Percentiles rank a stretch among this genome's conserved stretches.
These are phyloP conservation scores for Prionailurus bengalensis DNA, from an alignment of 2,113 vertebrate genomes.

Conservation along the genomic window DNA sequence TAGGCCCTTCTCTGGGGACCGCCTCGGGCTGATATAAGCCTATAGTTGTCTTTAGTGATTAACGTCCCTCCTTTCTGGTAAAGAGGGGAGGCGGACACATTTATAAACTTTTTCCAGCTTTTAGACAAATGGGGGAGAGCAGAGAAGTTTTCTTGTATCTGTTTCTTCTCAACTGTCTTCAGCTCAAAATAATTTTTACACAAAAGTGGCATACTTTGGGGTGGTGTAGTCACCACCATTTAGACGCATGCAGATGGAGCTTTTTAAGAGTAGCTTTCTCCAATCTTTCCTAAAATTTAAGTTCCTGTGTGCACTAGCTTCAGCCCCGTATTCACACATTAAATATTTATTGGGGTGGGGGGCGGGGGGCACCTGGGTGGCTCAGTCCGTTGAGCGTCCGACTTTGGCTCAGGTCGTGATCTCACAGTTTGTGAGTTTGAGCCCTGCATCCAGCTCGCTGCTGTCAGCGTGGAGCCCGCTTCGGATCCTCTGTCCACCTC, in stretches of 20 bases:
- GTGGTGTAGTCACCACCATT: background rate
- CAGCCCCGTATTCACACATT: background rate
- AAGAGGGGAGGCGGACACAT: background rate
- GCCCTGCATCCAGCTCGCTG: no score
- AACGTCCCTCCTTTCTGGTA: background rate
- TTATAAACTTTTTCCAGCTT: background rate
- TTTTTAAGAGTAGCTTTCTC: background rate
- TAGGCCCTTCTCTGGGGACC: background rate
- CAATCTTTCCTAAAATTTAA: background rate
- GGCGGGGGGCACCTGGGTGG: no score
- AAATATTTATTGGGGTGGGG: background rate
- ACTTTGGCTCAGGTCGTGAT: no score
- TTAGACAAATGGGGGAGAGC: background rate
- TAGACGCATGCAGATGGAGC: background rate
- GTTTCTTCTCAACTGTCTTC: background rate
- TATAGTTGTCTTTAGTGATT: background rate
- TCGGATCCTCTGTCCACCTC: no score
- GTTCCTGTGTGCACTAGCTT: background rate
- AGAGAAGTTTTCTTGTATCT: background rate
- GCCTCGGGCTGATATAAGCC: background rate
- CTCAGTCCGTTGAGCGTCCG: no score
- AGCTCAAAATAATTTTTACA: background rate
- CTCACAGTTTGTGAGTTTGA: no score
- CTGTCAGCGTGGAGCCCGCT: no score
- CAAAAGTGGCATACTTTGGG: background rate